Base-by-base conservation (phyloP, 2,888 invertebrate genomes). In the Panzeria rudis region DNA sequence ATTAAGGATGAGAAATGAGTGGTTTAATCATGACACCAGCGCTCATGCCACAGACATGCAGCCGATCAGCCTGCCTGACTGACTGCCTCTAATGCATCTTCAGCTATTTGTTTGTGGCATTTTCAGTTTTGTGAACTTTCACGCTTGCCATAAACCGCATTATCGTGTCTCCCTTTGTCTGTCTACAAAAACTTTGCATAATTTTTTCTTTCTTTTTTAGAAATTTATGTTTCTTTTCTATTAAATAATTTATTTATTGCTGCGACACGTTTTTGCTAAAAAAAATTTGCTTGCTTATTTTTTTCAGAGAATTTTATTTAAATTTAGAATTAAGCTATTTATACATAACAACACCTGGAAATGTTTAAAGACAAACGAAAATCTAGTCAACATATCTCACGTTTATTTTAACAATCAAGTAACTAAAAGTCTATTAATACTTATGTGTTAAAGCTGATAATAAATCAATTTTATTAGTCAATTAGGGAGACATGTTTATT, bases 231-330 rank as follows among this genome's bases (percentile, higher is more conserved):
- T 78, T 20, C 38, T 47, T 72, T 17, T 69, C 17, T 72, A 44
- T 73, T 50, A 66, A 56, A 72, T 66, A 72, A 80, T 80, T 80
- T 73, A 80, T 73, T 80, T 80, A 66, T 73, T 80, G 59, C 8
- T 50, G 20, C n/a, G 66, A 50, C 80, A 80, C 72, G 59, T 73
- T 80, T 38, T 80, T 73, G 64, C 23, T 56, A 47, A 80, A 80
- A 38, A 41, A 13, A 15, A 20, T 47, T 1, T 29, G 41, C 61
- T 23, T 17, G 9, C n/a, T 2, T 1, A 3, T 66, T 29, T 23
- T 47, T n/a, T 44, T 20, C 9, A 29, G 7, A 62, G 78, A 78
- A 69, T 62, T 59, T 56, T 25, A 32, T 68, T 69, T 50, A 29
- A 52, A 54, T 78, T 69, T 32, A 78, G 78, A 78, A 78, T 78